Conservation (phyloP, 2,888 invertebrate species). For the Cyclophora punctaria region DNA sequence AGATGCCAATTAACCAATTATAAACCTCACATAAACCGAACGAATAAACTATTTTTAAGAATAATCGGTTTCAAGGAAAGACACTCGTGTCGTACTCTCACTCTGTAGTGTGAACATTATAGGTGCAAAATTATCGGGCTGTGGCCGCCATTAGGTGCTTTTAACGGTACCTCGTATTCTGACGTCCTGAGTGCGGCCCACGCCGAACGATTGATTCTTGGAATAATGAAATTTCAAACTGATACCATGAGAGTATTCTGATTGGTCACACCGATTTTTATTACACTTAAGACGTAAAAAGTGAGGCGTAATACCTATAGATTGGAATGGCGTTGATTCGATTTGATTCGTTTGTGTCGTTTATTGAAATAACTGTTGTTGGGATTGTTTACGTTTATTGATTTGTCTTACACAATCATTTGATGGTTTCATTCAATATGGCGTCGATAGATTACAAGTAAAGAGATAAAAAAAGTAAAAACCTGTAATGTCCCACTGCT, state of each 20-base stretch:
- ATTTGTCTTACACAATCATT: too few relatives aligned
- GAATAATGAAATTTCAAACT: conserved; percentile 51
- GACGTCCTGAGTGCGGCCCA: conserved; percentile 37
- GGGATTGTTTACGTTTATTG: too few relatives aligned
- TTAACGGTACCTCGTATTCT: conserved; percentile 48
- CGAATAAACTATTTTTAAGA: conserved; percentile 21
- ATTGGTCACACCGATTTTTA: conserved; percentile 30
- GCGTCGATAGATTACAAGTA: too few relatives aligned
- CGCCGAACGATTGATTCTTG: conserved; percentile 46
- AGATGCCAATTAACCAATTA: conserved; percentile 41
- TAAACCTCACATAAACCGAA: conserved; percentile 21
- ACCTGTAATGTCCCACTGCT: too few relatives aligned
- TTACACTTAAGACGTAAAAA: not conserved
- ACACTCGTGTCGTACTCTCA: conserved; percentile 22
- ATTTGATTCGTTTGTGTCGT: not conserved
- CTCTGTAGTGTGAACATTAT: conserved; percentile 44
- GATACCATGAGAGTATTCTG: conserved; percentile 33
- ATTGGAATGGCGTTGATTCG: not conserved
- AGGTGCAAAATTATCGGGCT: conserved; percentile 35
- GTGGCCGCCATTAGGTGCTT: conserved; percentile 38
- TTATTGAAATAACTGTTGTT: not conserved
- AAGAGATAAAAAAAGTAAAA: too few relatives aligned
- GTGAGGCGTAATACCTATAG: not conserved
- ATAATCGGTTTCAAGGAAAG: conserved; percentile 27
- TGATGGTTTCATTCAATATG: too few relatives aligned